Base-by-base conservation (phyloP, 2,888 invertebrate species). In the Ischnura elegans region DNA sequence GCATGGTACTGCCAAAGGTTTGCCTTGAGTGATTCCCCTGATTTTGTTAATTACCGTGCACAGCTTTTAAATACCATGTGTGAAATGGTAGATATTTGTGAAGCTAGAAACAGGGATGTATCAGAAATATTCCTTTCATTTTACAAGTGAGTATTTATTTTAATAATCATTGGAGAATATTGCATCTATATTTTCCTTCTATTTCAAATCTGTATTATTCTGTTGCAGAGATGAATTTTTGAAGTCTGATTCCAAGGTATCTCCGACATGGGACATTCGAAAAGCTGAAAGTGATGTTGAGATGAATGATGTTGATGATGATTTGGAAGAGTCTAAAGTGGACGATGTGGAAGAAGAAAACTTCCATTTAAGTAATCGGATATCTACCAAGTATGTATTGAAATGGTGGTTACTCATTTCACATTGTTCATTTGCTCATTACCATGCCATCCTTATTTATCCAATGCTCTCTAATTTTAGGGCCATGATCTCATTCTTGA, bases 21-120 rank as follows among this genome's bases (percentile, higher is more conserved):
- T 36, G 46, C 46, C 25, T 66, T 76, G 25, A 10, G 95, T 0
- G 97, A 97, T 94, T 97, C 97, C 94, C 97, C 98, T 1, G 98
- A 98, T 96, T 97, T 97, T 95, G 96, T 96, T 16, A 98, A 98
- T 95, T 98, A 98, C 95, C 97, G 99, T 94, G 96, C 97, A 94
- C 96, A 98, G 93, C 95, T 99, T n/a, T 98, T 99, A 97, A 98
- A 98, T 96, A 97, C 97, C 43, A 97, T 99, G 97, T 96, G 97
- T 0, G 96, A 97, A 94, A 98, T 98, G 95, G 97, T 98, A 5
- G 97, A 97, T 94, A 96, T 98, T 21, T 98, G 98, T 95, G 98
- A 99, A 96, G 96, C 97, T 0, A 98, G 97, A 95, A 99, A 98
- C 95, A 97, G 98, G 93, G 98, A 98, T 95, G 96, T 99, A 36